Base-by-base conservation (phyloP, 2,797 vertebrate species). In the Vultur gryphus region DNA sequence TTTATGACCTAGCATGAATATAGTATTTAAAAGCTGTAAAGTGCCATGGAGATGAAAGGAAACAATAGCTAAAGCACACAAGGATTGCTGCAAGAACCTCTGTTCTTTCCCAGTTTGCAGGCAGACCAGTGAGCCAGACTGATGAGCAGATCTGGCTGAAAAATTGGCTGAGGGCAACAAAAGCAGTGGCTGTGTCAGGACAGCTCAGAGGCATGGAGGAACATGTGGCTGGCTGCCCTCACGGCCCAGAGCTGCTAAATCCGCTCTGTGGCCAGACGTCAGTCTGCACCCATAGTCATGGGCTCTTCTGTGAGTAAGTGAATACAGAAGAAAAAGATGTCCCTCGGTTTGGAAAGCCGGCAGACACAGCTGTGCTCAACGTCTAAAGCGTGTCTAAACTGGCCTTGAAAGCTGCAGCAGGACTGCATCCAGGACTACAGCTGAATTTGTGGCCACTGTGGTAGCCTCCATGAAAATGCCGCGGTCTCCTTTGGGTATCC, bases 1-100 rank as follows among this genome's bases (percentile, higher is more conserved):
- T 94, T 94, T 70, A 91, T 90, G 75, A 75, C 57, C n/a, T 79
- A 25, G 58, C 80, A 76, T 59, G n/a, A 89, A 90, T 94, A 39
- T 76, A 84, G 35, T 84, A 73, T 89, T 93, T 87, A 67, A 90
- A 87, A 82, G 77, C 73, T 69, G 39, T 52, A 24, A 87, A 93
- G 67, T 6, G 18, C 48, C 44, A 16, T 24, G 75, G 82, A 87
- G 67, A 46, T 72, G 57, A 77, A 88, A 70, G 58, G 62, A 49
- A 86, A 21, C 23, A 12, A n/a, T 6, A 49, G 39, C 78, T 71
- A 3, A 44, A 83, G 77, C 0, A 0, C 31, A 6, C 39, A 39
- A 48, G 59, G 49, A 19, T 46, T 71, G 35, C 80, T 88, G 49
- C 78, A 43, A 28, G 61, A 62, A 29, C 26, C 67, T 76, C 39